Evolutionary conservation across 1,140 invertebrate species (phyloP).

Genomic region (Ips nitidus): DNA sequence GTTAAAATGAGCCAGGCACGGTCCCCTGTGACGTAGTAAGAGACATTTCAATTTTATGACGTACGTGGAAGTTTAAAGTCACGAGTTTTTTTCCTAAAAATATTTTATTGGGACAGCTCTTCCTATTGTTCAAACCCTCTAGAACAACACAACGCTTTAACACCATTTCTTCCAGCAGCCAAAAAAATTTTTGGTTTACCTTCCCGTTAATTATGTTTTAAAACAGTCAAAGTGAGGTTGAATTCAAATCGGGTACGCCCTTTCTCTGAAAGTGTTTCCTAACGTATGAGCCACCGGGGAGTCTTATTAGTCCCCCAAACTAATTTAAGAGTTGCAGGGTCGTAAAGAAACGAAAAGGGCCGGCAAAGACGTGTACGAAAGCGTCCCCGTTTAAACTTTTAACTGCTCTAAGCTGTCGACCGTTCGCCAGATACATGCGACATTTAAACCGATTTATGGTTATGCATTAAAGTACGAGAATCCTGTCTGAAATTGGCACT

Average conservation of each 20-base stretch:
- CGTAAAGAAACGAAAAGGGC: conserved; percentile 46
- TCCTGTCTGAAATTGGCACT: no score
- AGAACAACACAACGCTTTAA: no score
- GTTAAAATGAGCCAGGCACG: no score
- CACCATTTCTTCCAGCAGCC: neutral
- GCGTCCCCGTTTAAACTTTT: conserved; percentile 37
- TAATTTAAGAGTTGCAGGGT: conserved; percentile 48
- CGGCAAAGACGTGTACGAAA: conserved; percentile 20
- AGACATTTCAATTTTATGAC: no score
- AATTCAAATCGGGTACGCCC: neutral
- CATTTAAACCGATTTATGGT: conserved; percentile 18
- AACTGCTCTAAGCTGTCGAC: conserved; percentile 35
- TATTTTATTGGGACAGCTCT: no score
- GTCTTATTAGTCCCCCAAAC: conserved; percentile 42
- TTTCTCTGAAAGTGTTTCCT: neutral
- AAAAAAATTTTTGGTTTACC: neutral
- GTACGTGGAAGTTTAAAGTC: no score
- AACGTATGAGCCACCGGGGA: conserved; percentile 16
- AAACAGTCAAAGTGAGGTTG: no score
- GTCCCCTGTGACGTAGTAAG: no score
- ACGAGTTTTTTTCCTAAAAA: no score
- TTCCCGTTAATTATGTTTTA: no score
- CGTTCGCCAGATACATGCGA: conserved; percentile 31
- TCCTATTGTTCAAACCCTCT: no score
- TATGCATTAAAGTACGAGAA: neutral